Percentiles rank a stretch among this genome's conserved stretches.
phyloP scores from a whole-genome alignment of 37 sponge, comb jelly and placozoan genomes.

The Amphimedon queenslandica region DNA sequence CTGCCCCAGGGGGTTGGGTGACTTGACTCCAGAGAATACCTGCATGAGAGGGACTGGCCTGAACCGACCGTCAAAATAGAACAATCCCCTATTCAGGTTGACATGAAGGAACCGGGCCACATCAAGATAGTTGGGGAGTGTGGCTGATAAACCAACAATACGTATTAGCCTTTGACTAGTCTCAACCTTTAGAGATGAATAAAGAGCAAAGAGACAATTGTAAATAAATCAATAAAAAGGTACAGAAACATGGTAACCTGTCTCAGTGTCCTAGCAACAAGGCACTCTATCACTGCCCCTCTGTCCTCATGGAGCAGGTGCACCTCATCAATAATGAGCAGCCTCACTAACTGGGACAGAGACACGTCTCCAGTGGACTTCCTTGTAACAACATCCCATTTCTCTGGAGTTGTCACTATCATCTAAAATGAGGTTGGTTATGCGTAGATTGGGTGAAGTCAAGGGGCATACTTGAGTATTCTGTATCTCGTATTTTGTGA shows the following conservation, averaged over 20 bases:
- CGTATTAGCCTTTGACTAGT: slow-evolving; percentile 92
- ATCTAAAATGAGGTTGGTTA: slow-evolving; percentile 43
- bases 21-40: slow-evolving; percentile 87
- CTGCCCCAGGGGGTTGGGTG: slow-evolving; percentile 63
- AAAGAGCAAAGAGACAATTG: neutral
- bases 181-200: slow-evolving; percentile 92
- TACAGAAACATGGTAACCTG: slow-evolving; percentile 58
- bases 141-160: slow-evolving; percentile 98
- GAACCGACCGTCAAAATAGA: slow-evolving; percentile 95
- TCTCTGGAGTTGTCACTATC: slow-evolving; percentile 99
- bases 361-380: slow-evolving; percentile 94
- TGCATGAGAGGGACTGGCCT: slow-evolving; percentile 94
- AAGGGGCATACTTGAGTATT: slow-evolving; percentile 75
- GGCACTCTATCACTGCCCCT: slow-evolving; percentile 95
- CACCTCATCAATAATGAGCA: slow-evolving; percentile 97
- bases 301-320: slow-evolving; percentile 97
- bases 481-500: slow-evolving; percentile 90
- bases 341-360: slow-evolving; percentile 83
- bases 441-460: neutral
- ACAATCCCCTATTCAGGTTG: slow-evolving; percentile 83
- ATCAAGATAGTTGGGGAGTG: slow-evolving; percentile 97
- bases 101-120: slow-evolving; percentile 92
- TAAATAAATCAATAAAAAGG: neutral
- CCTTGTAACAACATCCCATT: slow-evolving; percentile 99
- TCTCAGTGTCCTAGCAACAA: slow-evolving; percentile 95